These are phyloP conservation scores for Ips typographus DNA, from an alignment of 1,140 invertebrate genomes.

Conservation along the genomic window DNA sequence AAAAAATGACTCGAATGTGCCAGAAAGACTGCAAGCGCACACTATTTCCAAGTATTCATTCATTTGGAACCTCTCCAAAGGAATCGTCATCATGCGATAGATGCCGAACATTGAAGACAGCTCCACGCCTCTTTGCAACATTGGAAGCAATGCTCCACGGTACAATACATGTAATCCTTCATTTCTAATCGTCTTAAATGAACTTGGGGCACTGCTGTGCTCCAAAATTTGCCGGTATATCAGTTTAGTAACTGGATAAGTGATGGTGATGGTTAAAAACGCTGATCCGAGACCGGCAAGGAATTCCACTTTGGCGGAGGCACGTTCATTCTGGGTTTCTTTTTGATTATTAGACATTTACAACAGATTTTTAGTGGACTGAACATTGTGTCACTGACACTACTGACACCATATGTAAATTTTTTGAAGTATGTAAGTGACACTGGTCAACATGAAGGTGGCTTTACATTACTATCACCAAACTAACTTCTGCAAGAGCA, in stretches of 20 bases:
- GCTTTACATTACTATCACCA: too few relatives aligned
- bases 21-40: slow-evolving; percentile 17
- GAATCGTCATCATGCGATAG: slow-evolving; percentile 16
- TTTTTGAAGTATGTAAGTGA: too few relatives aligned
- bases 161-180: slow-evolving; percentile 25
- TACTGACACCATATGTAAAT: too few relatives aligned
- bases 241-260: slow-evolving; percentile 34
- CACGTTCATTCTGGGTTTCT: neutral
- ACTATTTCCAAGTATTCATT: slow-evolving; percentile 35
- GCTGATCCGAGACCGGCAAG: slow-evolving; percentile 27
- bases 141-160: slow-evolving; percentile 22
- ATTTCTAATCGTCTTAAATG: slow-evolving; percentile 17
- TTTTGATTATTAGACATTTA: slow-evolving; percentile 21
- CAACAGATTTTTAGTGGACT: neutral
- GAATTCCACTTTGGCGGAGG: slow-evolving; percentile 20
- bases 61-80: slow-evolving; percentile 19
- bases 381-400: too few relatives aligned
- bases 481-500: too few relatives aligned
- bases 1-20: slow-evolving; percentile 28
- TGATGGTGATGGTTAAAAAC: slow-evolving; percentile 19
- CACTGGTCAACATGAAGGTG: too few relatives aligned
- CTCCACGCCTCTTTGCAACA: slow-evolving; percentile 28
- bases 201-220: slow-evolving; percentile 4
- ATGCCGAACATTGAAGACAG: slow-evolving; percentile 33
- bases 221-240: slow-evolving; percentile 35